Percentiles rank a stretch among this genome's conserved stretches.
phyloP scores from a whole-genome alignment of 2,113 vertebrate genomes.

The Ochotona curzoniae region DNA sequence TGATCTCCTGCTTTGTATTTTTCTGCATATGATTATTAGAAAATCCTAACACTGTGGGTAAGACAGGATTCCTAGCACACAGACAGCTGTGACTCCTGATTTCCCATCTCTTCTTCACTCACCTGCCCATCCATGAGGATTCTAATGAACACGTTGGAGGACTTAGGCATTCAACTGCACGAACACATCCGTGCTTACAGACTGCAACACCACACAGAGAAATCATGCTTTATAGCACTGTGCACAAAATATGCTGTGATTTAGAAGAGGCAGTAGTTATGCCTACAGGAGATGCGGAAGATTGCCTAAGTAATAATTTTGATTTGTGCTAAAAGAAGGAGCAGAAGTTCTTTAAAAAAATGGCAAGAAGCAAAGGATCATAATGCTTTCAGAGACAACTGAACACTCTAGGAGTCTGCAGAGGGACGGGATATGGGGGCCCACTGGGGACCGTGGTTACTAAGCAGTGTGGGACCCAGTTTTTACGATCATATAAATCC shows the following conservation, averaged over 20 bases:
- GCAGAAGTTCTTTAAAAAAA: not conserved
- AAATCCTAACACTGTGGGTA: not conserved
- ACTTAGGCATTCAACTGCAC: not conserved
- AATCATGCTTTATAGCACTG: not conserved
- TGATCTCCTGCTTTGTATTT: not conserved
- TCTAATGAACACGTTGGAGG: not conserved
- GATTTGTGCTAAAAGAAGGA: not conserved
- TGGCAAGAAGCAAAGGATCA: not conserved
- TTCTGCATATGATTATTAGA: not conserved
- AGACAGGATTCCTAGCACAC: not conserved
- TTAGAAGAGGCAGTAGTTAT: not conserved
- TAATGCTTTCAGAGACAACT: not conserved
- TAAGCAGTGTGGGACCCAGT: not conserved
- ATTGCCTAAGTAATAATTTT: not conserved
- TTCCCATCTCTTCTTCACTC: not conserved
- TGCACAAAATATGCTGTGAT: not conserved
- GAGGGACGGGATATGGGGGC: too few relatives aligned
- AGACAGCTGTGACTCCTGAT: not conserved
- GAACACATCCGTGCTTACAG: not conserved
- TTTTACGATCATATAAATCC: not conserved
- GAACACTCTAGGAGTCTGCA: not conserved
- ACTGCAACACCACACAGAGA: not conserved
- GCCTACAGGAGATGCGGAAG: not conserved
- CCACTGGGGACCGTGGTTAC: not conserved
- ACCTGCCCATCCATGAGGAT: not conserved